phyloP scores from a whole-genome alignment of 2,797 vertebrate genomes.

The Poecilia picta region DNA sequence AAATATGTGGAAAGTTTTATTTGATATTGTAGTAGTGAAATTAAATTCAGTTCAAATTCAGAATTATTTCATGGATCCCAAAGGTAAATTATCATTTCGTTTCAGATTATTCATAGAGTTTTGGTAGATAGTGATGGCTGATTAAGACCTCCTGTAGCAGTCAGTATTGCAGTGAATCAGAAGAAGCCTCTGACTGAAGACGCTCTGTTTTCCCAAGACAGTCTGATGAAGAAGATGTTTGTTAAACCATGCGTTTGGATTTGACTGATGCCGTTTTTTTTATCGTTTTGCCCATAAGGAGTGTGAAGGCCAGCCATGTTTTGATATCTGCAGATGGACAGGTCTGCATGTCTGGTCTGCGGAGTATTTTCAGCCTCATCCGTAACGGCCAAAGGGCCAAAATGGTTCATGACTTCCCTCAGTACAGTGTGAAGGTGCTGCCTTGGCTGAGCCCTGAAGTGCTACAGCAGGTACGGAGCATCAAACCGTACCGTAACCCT shows the following conservation, averaged over 20 bases:
- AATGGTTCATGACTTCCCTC: conserved; percentile 96
- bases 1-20: not conserved
- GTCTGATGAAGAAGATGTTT: not conserved
- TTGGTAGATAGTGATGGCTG: too few relatives aligned
- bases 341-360: conserved; percentile 93
- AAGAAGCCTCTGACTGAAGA: too few relatives aligned
- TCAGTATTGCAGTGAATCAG: too few relatives aligned
- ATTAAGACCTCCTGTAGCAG: too few relatives aligned
- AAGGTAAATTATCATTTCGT: too few relatives aligned
- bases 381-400: conserved; percentile 92
- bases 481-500: not conserved
- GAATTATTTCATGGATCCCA: too few relatives aligned
- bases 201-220: too few relatives aligned
- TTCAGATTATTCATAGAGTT: too few relatives aligned
- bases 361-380: conserved; percentile 97
- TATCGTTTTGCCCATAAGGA: conserved; percentile 76
- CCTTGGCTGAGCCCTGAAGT: conserved; percentile 99
- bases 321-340: conserved; percentile 94
- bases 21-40: not conserved
- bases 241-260: not conserved
- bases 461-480: conserved; percentile 89
- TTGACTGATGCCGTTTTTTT: not conserved
- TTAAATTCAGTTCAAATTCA: too few relatives aligned
- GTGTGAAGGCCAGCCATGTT: conserved; percentile 97
- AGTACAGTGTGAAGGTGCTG: conserved; percentile 93